Conservation (phyloP, 2,797 vertebrate genomes). For the Aldrovandia affinis region DNA sequence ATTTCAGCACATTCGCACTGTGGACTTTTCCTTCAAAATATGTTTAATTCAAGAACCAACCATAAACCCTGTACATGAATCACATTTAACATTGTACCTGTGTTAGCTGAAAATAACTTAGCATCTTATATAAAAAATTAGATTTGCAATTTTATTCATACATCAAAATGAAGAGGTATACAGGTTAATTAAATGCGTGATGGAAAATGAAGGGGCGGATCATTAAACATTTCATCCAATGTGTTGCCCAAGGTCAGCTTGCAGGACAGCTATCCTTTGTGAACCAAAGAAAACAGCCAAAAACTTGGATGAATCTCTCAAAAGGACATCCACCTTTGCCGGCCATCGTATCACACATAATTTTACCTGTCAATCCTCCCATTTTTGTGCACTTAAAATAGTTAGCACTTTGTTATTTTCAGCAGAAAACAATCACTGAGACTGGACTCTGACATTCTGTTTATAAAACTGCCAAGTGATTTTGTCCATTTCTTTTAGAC, state of each 20-base stretch:
- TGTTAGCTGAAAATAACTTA: not conserved
- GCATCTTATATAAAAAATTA: not conserved
- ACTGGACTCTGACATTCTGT: conserved; percentile 33
- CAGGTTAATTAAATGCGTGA: not conserved
- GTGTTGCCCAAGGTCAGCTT: not conserved
- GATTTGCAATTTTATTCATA: not conserved
- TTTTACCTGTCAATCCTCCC: not conserved
- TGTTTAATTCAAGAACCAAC: not conserved
- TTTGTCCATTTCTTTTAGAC: conserved; percentile 68
- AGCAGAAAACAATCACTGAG: conserved; percentile 66
- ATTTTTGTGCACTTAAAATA: not conserved
- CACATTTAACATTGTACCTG: not conserved
- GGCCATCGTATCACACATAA: not conserved
- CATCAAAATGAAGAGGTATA: not conserved
- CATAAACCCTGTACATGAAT: not conserved
- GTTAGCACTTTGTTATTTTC: conserved; percentile 57
- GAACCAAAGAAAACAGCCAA: not conserved
- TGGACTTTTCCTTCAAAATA: not conserved
- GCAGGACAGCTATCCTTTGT: too few relatives aligned
- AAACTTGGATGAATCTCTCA: not conserved
- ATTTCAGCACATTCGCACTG: not conserved
- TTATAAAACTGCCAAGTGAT: conserved; percentile 33
- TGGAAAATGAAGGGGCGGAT: not conserved
- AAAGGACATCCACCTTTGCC: not conserved
- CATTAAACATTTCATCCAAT: not conserved